Evolutionary conservation across 1,140 invertebrate species (phyloP).

Genomic region (Pogonus chalceus): DNA sequence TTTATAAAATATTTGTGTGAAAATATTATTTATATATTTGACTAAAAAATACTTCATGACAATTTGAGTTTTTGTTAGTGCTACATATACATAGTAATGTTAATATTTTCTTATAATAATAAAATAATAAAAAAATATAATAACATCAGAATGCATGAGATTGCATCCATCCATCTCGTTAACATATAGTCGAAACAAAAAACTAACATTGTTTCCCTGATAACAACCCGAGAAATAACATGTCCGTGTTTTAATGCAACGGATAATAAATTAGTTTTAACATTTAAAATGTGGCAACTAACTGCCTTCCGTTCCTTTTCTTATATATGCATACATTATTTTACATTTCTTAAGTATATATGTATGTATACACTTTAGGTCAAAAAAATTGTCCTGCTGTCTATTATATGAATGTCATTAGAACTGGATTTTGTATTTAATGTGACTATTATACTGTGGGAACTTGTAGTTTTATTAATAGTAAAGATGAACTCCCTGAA

Average conservation of each 20-base stretch:
- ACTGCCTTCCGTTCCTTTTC: not conserved
- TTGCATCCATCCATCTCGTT: slow-evolving; percentile 1
- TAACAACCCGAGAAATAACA: not conserved
- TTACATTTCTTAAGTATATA: too few species aligned
- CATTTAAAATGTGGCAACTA: not conserved
- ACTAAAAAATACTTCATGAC: not conserved
- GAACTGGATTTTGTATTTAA: too few species aligned
- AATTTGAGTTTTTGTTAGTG: not conserved
- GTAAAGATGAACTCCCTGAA: too few species aligned
- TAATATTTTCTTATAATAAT: not conserved
- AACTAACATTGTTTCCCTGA: not conserved
- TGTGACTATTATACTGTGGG: too few species aligned
- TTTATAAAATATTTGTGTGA: too few species aligned
- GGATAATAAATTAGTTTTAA: not conserved
- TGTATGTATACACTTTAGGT: too few species aligned
- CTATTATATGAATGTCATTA: too few species aligned
- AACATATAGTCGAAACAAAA: not conserved
- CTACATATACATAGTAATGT: not conserved
- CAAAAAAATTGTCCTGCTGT: too few species aligned
- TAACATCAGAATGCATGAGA: not conserved
- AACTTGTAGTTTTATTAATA: too few species aligned
- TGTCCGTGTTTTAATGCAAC: not conserved
- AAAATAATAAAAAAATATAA: not conserved
- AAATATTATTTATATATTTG: too few species aligned
- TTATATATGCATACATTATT: too few species aligned